Conservation (phyloP, 2,888 invertebrate genomes). For the Alloplasta piceator region DNA sequence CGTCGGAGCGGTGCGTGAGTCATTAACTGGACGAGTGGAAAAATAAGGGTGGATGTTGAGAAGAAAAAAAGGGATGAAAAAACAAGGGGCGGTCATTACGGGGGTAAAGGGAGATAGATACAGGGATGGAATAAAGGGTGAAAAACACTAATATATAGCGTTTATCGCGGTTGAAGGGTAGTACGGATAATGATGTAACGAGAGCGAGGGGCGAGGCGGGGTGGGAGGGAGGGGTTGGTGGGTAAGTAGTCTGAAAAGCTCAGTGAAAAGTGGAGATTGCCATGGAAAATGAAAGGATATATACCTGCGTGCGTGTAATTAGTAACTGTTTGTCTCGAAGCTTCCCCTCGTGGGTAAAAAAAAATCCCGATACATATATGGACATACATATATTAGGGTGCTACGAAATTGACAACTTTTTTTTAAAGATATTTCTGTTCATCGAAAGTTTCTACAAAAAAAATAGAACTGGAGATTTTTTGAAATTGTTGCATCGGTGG, state of each 20-base stretch:
- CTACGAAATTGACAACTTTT: too few relatives aligned
- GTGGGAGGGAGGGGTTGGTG: background rate
- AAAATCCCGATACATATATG: constrained; percentile 13
- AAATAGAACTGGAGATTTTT: too few relatives aligned
- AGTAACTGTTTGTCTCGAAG: constrained; percentile 59
- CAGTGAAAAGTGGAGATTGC: constrained; percentile 7
- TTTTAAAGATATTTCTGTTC: too few relatives aligned
- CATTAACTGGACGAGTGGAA: constrained; percentile 23
- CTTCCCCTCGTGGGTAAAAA: constrained; percentile 23
- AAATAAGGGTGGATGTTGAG: background rate
- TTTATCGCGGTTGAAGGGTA: constrained; percentile 52
- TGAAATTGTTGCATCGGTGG: too few relatives aligned
- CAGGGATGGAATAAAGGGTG: constrained; percentile 12
- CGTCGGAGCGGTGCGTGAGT: constrained; percentile 30
- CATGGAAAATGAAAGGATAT: constrained; percentile 42
- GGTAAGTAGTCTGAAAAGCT: constrained; percentile 46
- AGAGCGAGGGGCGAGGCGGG: background rate
- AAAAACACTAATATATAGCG: constrained; percentile 36
- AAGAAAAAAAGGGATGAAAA: constrained; percentile 21
- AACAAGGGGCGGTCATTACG: background rate
- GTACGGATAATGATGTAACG: constrained; percentile 60
- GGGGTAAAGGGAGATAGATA: constrained; percentile 12
- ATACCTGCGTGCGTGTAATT: constrained; percentile 60
- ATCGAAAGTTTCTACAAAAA: too few relatives aligned
- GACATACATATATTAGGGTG: too few relatives aligned